phyloP scores from a whole-genome alignment of 92 coral and sea anemone genomes.

The Desmophyllum pertusum region DNA sequence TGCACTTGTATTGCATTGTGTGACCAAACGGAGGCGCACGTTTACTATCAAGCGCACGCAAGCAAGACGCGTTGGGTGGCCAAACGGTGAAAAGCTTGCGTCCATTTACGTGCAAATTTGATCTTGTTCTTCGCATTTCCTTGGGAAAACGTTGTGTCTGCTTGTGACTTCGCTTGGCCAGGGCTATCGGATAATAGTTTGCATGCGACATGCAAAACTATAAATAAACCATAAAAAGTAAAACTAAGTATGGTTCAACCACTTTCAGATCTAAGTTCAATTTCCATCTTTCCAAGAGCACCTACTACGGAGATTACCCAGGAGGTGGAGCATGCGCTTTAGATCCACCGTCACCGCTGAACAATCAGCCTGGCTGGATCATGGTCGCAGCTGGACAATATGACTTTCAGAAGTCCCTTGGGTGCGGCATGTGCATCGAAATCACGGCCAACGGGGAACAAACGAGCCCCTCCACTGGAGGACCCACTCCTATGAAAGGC shows the following conservation, averaged over 20 bases:
- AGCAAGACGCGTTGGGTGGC: no score
- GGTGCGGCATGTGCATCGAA: constrained; percentile 89
- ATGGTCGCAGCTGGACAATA: constrained; percentile 81
- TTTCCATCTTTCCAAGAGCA: constrained; percentile 34
- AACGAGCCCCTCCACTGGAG: constrained; percentile 48
- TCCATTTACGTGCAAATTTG: no score
- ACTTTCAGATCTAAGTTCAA: background rate
- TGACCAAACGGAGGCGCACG: no score
- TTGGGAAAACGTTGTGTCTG: no score
- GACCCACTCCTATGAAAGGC: constrained; percentile 74
- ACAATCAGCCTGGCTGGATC: constrained; percentile 72
- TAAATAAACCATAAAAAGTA: no score
- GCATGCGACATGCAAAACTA: no score
- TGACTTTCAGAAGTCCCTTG: constrained; percentile 74
- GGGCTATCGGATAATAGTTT: no score
- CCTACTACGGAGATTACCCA: constrained; percentile 76
- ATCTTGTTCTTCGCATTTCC: no score
- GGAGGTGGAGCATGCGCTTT: constrained; percentile 79
- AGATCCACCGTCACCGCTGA: constrained; percentile 75
- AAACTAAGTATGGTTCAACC: background rate
- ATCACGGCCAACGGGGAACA: constrained; percentile 74
- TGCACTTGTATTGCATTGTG: no score
- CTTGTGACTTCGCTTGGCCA: no score
- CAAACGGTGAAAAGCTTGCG: no score
- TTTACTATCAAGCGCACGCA: no score